Base-by-base conservation (phyloP, 2,888 invertebrate genomes). In the Drosophila helvetica region DNA sequence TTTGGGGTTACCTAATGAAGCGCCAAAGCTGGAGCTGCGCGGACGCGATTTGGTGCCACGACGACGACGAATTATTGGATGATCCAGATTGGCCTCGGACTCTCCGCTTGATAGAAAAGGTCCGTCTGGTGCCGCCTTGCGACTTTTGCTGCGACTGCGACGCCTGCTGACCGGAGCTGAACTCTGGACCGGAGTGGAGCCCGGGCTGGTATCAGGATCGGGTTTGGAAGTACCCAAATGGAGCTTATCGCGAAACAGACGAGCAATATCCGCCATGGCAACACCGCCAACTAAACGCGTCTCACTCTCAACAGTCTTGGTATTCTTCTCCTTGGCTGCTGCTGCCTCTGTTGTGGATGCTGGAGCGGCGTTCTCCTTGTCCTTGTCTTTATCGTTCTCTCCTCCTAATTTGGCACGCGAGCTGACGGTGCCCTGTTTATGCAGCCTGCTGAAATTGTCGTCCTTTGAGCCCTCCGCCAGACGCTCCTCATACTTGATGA, bases 401-500 rank as follows among this genome's bases (percentile, higher is more conserved):
- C 38, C 59, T 25, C 3, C 57, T 55, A 76, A n/a, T 80, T 92
- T 93, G 52, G 92, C 92, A 69, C 91, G 91, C 60, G 90, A 93
- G 61, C 92, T 91, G 64, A 90, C 85, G 30, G 93, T 93, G 38
- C 90, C 88, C 54, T 90, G 90, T 63, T 90, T 89, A 77, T 92
- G 89, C 53, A 93, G 89, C 53, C 75, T 81, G 59, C 89, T 84
- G 76, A 91, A 92, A 72, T 86, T 73, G 63, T 86, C 83, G 55
- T 83, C 76, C 61, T 82, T 86, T 63, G 88, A 7, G 59, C 75
- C 50, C 71, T 62, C n/a, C 53, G 88, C 89, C 75, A 92, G 73
- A 38, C 83, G 80, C 61, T 91, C 92, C 69, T 92, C 92, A 81
- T 92, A 89, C 77, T 92, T 92, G 64, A 92, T 92, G 65, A 92